Evolutionary conservation across 2,113 vertebrate species (phyloP).

Genomic region (Micronisus gabar): DNA sequence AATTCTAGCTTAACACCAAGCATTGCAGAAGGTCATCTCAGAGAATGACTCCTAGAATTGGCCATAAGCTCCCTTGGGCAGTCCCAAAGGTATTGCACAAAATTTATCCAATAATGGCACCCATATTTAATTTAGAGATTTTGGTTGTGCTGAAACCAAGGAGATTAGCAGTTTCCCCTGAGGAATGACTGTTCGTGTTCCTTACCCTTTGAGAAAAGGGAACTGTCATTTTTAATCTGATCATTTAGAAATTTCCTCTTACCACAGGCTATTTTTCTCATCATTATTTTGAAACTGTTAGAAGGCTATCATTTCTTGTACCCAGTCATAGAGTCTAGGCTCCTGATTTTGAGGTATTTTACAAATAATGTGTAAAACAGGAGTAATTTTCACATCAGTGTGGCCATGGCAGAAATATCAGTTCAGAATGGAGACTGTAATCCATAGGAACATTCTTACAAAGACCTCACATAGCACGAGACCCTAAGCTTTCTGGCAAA

Average conservation of each 20-base stretch:
- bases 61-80: not conserved
- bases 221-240: slow-evolving; percentile 19
- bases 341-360: not conserved
- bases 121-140: not conserved
- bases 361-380: not conserved
- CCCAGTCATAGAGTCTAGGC: not conserved
- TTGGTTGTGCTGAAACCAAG: slow-evolving; percentile 6
- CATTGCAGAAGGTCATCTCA: not conserved
- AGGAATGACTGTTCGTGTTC: not conserved
- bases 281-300: not conserved
- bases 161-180: not conserved
- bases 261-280: not conserved
- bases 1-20: not conserved
- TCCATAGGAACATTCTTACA: not conserved
- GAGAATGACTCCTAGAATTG: not conserved
- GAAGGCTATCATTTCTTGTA: not conserved
- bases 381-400: not conserved
- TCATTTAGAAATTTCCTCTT: not conserved
- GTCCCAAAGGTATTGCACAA: not conserved
- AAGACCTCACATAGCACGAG: not conserved
- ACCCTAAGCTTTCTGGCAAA: not conserved
- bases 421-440: not conserved
- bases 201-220: not conserved
- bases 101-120: not conserved
- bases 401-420: not conserved